Base-by-base conservation (phyloP, 1,140 invertebrate species). In the Drosophila bifasciata region DNA sequence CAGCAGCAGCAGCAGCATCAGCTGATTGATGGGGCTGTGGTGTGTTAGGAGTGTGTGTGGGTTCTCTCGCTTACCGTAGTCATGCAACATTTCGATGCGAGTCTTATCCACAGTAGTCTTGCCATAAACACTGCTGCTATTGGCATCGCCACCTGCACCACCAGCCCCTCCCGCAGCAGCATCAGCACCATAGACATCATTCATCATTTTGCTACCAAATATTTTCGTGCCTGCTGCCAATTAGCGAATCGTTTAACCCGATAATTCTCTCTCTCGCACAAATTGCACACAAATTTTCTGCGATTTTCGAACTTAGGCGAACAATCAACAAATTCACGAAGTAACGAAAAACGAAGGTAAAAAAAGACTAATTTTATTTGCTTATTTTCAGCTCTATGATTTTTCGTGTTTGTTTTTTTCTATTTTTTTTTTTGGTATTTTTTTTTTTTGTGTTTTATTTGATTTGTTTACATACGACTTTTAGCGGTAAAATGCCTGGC, bases 211-310 rank as follows among this genome's bases (percentile, higher is more conserved):
- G 71, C 64, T 45, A 13, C 6, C 59, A 44, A n/a, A n/a, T n/a
- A 86, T 86, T 84, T 85, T 73, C 81, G 78, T 75, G 81, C 53
- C 83, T 61, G 63, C 74, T 67, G 73, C 52, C 81, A 85, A 85
- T 88, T 85, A 85, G 73, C 67, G 53, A 60, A 60, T 36, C 73
- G 66, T 86, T 73, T 80, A 85, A 53, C 19, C 76, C 71, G 32
- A 55, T 55, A 81, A 78, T 28, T 45, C 32, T 48, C 45, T 40
- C 40, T 52, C 67, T 57, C 61, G 39, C 49, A 53, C 49, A 75
- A 75, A 84, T 74, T 77, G 77, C 73, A 51, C 51, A 56, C 45
- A 49, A 73, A 49, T 68, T 76, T 79, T 52, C n/a, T n/a, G n/a
- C 53, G 76, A 76, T 73, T 85, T 72, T 19, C 15, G 16, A 72